phyloP scores from a whole-genome alignment of 2,113 vertebrate genomes.

The Numida meleagris region DNA sequence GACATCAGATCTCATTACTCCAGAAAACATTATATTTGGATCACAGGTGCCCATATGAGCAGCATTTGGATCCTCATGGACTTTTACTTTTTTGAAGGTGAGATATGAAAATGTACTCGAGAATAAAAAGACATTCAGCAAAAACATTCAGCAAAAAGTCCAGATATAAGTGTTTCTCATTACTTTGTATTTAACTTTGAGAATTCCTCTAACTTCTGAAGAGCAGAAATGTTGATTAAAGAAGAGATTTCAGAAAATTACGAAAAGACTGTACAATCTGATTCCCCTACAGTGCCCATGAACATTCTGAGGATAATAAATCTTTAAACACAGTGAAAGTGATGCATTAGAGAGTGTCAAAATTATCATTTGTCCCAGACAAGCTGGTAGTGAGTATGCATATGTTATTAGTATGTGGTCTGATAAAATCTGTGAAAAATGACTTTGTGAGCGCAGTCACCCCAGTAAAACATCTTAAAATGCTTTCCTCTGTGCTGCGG shows the following conservation, averaged over 20 bases:
- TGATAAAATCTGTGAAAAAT: slow-evolving; percentile 48
- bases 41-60: neutral
- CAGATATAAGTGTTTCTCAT: neutral
- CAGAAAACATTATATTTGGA: neutral
- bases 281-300: neutral
- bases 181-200: neutral
- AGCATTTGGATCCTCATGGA: neutral
- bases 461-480: slow-evolving; percentile 39
- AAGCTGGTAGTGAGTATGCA: slow-evolving; percentile 48
- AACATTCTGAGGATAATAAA: slow-evolving; percentile 44
- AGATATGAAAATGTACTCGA: neutral
- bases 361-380: slow-evolving; percentile 69
- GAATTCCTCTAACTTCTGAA: neutral
- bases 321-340: slow-evolving; percentile 39
- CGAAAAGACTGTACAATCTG: neutral
- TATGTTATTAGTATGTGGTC: slow-evolving; percentile 60
- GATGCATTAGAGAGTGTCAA: slow-evolving; percentile 52
- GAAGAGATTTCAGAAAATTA: slow-evolving; percentile 28
- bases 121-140: neutral
- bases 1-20: neutral
- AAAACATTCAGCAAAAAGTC: neutral
- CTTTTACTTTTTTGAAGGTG: neutral
- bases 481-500: neutral
- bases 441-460: neutral
- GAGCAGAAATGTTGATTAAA: neutral